A percentile compares a stretch with the other conserved stretches of the same genome.
Evolutionary conservation across 2,797 vertebrate species (phyloP).

Genomic region (Erethizon dorsatum): DNA sequence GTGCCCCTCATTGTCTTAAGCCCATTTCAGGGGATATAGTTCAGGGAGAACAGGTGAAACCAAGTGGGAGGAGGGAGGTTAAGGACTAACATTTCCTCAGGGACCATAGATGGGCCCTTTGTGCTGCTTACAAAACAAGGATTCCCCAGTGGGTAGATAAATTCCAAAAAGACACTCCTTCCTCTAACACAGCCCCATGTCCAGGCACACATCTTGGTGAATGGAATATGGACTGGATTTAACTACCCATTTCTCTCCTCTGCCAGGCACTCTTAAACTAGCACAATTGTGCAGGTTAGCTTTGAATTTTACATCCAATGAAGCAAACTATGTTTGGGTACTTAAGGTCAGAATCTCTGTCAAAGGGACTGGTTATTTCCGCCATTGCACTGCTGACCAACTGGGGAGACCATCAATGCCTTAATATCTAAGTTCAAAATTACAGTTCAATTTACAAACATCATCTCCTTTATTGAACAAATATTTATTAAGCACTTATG

Average conservation of each 20-base stretch:
- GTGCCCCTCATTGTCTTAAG: not conserved
- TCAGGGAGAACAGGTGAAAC: not conserved
- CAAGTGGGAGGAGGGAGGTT: not conserved
- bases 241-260: not conserved
- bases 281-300: not conserved
- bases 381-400: not conserved
- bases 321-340: not conserved
- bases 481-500: constrained; percentile 47
- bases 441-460: constrained; percentile 21
- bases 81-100: not conserved
- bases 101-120: not conserved
- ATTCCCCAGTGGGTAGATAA: too few relatives aligned
- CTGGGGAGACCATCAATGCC: not conserved
- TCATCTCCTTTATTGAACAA: constrained; percentile 44
- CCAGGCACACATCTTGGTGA: not conserved
- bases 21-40: not conserved
- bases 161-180: not conserved
- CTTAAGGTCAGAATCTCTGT: constrained; percentile 48
- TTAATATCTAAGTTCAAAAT: constrained; percentile 32
- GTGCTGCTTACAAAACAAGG: not conserved
- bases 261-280: not conserved
- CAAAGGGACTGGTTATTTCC: not conserved
- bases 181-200: rapidly evolving
- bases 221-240: not conserved
- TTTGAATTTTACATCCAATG: not conserved